phyloP scores from a whole-genome alignment of 1,140 invertebrate species.

The Eulimnadia texana region DNA sequence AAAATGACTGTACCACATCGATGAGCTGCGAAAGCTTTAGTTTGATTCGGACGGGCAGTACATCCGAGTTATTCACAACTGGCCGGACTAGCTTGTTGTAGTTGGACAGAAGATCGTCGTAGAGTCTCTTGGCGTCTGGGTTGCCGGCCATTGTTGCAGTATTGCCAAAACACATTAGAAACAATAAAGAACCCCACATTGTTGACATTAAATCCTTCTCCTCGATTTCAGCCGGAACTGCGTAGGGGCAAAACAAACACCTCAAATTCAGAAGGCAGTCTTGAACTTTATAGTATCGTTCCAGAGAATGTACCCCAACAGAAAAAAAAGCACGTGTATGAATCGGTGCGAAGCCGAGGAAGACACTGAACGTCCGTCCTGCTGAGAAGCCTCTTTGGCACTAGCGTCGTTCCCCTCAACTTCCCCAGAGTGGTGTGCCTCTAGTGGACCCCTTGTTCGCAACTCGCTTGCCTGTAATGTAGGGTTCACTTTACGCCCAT shows the following conservation, averaged over 20 bases:
- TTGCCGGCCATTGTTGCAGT: constrained; percentile 40
- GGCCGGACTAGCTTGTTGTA: constrained; percentile 90
- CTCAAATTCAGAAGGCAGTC: too few species aligned
- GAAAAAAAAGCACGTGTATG: not conserved
- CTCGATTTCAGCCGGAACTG: too few species aligned
- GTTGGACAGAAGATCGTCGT: constrained; percentile 83
- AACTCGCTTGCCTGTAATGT: too few species aligned
- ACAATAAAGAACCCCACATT: not conserved
- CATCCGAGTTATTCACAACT: constrained; percentile 84
- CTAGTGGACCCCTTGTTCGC: too few species aligned
- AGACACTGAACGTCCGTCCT: not conserved
- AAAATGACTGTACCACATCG: constrained; percentile 57
- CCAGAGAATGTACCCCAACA: not conserved
- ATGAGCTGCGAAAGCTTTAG: constrained; percentile 86
- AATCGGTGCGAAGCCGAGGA: not conserved
- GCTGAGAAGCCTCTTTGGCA: not conserved
- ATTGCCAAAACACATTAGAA: not conserved
- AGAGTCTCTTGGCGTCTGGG: constrained; percentile 80
- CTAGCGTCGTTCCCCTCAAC: not conserved
- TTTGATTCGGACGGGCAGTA: constrained; percentile 83
- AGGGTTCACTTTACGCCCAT: too few species aligned
- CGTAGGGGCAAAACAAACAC: not conserved
- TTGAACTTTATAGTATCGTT: too few species aligned
- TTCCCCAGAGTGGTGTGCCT: not conserved
- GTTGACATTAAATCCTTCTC: not conserved